Evolutionary conservation across 2,797 vertebrate genomes (phyloP).

Genomic region (Acipenser transmontanus): DNA sequence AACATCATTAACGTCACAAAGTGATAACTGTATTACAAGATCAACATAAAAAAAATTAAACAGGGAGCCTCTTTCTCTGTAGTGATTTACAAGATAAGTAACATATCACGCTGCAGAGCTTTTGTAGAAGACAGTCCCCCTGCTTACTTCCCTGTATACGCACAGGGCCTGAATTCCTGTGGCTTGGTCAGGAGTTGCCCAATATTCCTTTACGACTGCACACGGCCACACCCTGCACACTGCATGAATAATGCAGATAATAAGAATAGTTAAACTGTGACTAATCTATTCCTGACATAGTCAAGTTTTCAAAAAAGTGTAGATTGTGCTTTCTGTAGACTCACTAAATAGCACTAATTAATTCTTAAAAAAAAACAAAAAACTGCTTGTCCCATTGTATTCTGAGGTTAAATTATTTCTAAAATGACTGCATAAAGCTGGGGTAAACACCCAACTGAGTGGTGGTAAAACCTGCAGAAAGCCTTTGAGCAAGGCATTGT

Average conservation of each 20-base stretch:
- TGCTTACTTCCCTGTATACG: not conserved
- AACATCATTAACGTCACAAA: too few relatives aligned
- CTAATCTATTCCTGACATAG: conserved; percentile 20
- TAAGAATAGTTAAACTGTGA: conserved; percentile 23
- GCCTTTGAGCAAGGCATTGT: too few relatives aligned
- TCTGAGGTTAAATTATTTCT: too few relatives aligned
- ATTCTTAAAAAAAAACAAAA: too few relatives aligned
- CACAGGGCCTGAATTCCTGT: conserved; percentile 11
- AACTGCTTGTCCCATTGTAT: too few relatives aligned
- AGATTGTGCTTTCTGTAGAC: too few relatives aligned
- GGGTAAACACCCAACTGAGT: too few relatives aligned
- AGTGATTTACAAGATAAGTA: not conserved
- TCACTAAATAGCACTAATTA: too few relatives aligned
- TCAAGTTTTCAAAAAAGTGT: too few relatives aligned
- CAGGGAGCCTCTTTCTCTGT: not conserved
- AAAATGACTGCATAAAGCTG: too few relatives aligned
- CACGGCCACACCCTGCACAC: conserved; percentile 26
- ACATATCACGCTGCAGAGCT: not conserved
- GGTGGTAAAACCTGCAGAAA: too few relatives aligned
- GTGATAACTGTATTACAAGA: too few relatives aligned
- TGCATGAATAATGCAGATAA: conserved; percentile 33
- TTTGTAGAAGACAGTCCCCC: conserved; percentile 12
- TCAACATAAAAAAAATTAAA: not conserved
- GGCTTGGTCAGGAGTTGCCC: conserved; percentile 23
- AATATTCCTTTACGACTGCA: conserved; percentile 25